Base-by-base conservation (phyloP, 2,797 vertebrate species). In the Coregonus sp. region DNA sequence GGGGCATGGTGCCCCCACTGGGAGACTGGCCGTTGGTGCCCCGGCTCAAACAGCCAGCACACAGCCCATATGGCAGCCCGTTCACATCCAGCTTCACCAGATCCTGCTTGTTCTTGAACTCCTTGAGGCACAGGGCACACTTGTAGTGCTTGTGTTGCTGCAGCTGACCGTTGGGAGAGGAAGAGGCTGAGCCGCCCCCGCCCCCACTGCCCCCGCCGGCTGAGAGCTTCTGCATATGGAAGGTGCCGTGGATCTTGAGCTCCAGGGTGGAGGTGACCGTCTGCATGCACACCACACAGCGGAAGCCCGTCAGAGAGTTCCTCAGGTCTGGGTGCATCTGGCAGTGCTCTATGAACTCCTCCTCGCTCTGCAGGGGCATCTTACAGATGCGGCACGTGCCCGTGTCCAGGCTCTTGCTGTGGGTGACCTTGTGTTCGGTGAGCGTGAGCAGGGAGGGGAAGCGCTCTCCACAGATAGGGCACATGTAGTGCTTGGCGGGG, bases 401-500 rank as follows among this genome's bases (percentile, higher is more conserved):
- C 0, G 98, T 99, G 90, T 99, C 98, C 75, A 99, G 93, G 90
- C 98, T 99, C 94, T 99, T 99, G 91, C 98, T 99, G 75, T 99
- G 98, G 0, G 98, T 99, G 86, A 99, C 98, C 89, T 99, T 99
- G 93, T 99, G 98, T 80, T 99, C 98, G 1, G 98, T 99, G 84
- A 99, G 96, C 82, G 98, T 99, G 84, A 99, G 95, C 88, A 99
- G 95, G 40, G 98, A 99, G 0, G 98, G 98, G 90, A 99, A 99
- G 56, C 98, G 95, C 87, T 99, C 98, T 0, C 98, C 98, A 70
- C 98, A 99, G 89, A 99, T 99, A 25, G 98, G 98, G 88, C 98
- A 99, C 97, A 99, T 99, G 85, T 99, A 99, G 92, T 99, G 98
- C 89, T 99, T 99, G 88, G 98, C 98, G 31, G 98, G 98, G 85